A percentile compares a stretch with the other conserved stretches of the same genome.
These are phyloP conservation scores for Drosophila gaucha DNA, from an alignment of 2,888 invertebrate genomes.

Conservation along the genomic window DNA sequence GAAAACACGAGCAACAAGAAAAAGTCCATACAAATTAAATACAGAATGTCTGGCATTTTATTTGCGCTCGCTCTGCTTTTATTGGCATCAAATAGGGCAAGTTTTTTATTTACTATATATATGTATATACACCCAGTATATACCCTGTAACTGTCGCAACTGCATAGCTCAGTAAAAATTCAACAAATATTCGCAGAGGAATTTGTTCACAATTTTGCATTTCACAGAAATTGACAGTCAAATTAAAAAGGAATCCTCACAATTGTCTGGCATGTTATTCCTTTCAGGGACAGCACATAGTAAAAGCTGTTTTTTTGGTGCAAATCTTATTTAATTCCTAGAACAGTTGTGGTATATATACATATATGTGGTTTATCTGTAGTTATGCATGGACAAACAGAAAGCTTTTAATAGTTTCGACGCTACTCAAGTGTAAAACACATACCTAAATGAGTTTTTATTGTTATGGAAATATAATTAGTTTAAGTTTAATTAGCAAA, in stretches of 20 bases:
- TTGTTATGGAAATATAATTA: slow-evolving; percentile 64
- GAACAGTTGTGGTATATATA: slow-evolving; percentile 13
- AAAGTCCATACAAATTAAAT: slow-evolving; percentile 29
- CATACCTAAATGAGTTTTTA: slow-evolving; percentile 55
- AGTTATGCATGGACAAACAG: slow-evolving; percentile 7
- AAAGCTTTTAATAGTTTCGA: slow-evolving; percentile 12
- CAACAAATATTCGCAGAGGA: background rate
- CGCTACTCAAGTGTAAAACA: slow-evolving; percentile 33
- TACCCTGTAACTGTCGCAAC: background rate
- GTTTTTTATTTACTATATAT: background rate
- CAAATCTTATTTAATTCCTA: slow-evolving; percentile 22
- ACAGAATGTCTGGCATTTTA: slow-evolving; percentile 6
- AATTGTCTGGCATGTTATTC: background rate
- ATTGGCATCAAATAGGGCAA: background rate
- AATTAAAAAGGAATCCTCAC: background rate
- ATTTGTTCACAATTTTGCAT: background rate
- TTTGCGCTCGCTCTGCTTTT: slow-evolving; percentile 2
- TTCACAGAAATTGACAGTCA: slow-evolving; percentile 1
- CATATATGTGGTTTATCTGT: slow-evolving; percentile 1
- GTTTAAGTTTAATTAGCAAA: slow-evolving; percentile 56
- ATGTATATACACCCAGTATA: background rate
- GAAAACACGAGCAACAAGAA: slow-evolving; percentile 19
- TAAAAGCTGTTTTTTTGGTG: background rate
- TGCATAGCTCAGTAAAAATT: background rate
- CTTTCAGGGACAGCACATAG: background rate